Conservation (phyloP, 2,888 invertebrate species). For the Amphiduros pacificus region DNA sequence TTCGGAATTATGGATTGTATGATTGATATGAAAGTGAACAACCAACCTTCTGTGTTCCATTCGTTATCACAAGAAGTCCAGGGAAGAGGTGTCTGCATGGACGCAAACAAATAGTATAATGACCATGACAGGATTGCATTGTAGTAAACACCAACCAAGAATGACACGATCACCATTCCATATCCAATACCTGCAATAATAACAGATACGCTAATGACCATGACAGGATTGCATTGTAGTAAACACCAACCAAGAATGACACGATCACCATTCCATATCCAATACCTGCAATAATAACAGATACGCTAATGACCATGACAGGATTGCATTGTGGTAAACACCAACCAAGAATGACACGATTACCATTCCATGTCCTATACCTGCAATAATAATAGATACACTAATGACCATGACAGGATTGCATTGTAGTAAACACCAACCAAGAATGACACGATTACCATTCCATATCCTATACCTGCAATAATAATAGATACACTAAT, state of each 20-base stretch:
- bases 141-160: slow-evolving; percentile 8
- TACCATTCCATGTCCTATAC: slow-evolving; percentile 5
- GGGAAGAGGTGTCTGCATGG: slow-evolving; percentile 10
- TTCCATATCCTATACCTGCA: slow-evolving; percentile 3
- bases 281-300: no score
- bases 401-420: slow-evolving; percentile 6
- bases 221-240: no score
- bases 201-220: no score
- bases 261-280: no score
- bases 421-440: slow-evolving; percentile 11
- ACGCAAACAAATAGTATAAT: slow-evolving; percentile 8
- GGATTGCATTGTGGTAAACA: slow-evolving; percentile 7
- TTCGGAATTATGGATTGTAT: no score
- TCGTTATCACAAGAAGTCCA: slow-evolving; percentile 10
- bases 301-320: slow-evolving; percentile 11
- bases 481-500: slow-evolving; percentile 5
- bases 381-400: slow-evolving; percentile 8
- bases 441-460: slow-evolving; percentile 2
- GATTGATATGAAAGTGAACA: no score
- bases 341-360: slow-evolving; percentile 1
- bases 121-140: slow-evolving; percentile 9
- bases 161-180: slow-evolving; percentile 1
- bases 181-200: slow-evolving; percentile 3
- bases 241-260: no score
- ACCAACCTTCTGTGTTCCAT: slow-evolving; percentile 6